These are phyloP conservation scores for Cydia fagiglandana DNA, from an alignment of 1,140 invertebrate species.

Conservation along the genomic window DNA sequence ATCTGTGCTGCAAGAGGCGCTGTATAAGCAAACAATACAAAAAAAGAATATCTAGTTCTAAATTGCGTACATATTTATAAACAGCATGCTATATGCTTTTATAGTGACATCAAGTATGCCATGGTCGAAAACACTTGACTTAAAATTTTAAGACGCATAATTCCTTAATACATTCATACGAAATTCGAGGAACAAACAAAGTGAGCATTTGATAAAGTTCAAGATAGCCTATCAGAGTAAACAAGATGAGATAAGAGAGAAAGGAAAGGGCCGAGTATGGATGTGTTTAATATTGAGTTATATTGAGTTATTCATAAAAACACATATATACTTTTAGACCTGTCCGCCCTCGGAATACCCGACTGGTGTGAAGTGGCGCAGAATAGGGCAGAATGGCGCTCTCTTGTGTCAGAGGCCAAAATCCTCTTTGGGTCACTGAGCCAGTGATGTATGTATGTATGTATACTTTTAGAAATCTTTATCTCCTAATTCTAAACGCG, in stretches of 20 bases:
- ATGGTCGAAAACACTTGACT: background rate
- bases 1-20: too few species aligned
- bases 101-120: background rate
- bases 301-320: background rate
- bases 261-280: background rate
- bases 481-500: too few species aligned
- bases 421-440: too few species aligned
- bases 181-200: constrained; percentile 7
- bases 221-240: background rate
- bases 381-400: too few species aligned
- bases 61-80: too few species aligned
- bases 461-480: too few species aligned
- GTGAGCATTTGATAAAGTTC: background rate
- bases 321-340: too few species aligned
- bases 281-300: background rate
- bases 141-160: background rate
- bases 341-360: too few species aligned
- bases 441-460: too few species aligned
- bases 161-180: background rate
- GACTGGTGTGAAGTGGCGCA: too few species aligned
- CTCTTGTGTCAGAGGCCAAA: too few species aligned
- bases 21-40: too few species aligned
- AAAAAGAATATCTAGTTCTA: background rate
- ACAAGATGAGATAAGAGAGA: constrained; percentile 4
- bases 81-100: background rate